Percentiles rank a stretch among this genome's conserved stretches.
These are phyloP conservation scores for Gila orcuttii DNA, from an alignment of 2,113 vertebrate genomes.

Conservation along the genomic window DNA sequence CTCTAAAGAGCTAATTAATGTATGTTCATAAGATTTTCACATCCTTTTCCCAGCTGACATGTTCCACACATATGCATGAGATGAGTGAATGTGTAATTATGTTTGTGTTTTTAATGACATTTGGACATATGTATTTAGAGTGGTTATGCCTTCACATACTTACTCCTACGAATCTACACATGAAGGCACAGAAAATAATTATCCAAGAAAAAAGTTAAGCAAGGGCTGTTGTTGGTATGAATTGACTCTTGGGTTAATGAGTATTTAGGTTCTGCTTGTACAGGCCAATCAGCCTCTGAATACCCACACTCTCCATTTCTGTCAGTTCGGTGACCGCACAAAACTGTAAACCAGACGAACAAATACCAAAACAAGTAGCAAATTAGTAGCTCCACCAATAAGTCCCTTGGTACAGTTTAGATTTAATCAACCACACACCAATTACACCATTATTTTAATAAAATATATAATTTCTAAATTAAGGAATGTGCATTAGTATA, in stretches of 20 bases:
- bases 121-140: neutral
- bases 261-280: constrained; percentile 55
- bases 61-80: constrained; percentile 42
- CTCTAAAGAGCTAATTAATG: constrained; percentile 1
- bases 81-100: constrained; percentile 26
- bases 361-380: neutral
- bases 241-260: constrained; percentile 57
- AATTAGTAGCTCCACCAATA: neutral
- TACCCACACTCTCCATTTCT: neutral
- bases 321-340: neutral
- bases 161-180: constrained; percentile 48
- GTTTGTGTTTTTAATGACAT: neutral
- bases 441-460: neutral
- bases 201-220: constrained; percentile 62
- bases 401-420: neutral
- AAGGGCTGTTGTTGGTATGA: constrained; percentile 52
- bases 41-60: constrained; percentile 8
- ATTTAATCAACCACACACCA: neutral
- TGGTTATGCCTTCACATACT: constrained; percentile 1
- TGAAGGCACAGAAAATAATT: neutral
- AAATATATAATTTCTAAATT: neutral
- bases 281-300: constrained; percentile 55
- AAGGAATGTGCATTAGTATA: neutral
- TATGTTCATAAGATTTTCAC: neutral
- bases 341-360: neutral